Conservation (phyloP, 2,113 vertebrate species). For the Morone saxatilis region DNA sequence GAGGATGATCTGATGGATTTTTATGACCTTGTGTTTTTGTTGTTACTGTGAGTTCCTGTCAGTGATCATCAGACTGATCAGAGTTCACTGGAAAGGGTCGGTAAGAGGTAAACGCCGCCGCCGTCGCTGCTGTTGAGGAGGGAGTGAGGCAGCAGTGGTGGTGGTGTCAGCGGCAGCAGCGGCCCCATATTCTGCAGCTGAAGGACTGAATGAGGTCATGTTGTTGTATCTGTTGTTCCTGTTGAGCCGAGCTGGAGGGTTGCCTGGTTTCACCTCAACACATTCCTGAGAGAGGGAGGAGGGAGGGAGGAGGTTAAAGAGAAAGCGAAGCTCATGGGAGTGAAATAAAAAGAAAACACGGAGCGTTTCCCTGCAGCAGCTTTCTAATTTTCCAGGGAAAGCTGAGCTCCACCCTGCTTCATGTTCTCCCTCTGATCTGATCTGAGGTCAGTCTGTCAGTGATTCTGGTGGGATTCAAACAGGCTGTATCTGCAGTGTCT, state of each 20-base stretch:
- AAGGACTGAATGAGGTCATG: constrained; percentile 27
- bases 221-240: constrained; percentile 19
- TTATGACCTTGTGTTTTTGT: not conserved
- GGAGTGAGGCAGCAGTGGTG: not conserved
- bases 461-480: too few relatives aligned
- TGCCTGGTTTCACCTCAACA: constrained; percentile 27
- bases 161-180: not conserved
- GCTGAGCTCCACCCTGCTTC: not conserved
- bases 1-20: not conserved
- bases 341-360: not conserved
- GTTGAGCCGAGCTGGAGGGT: not conserved
- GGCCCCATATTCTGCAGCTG: constrained; percentile 18
- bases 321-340: constrained; percentile 3
- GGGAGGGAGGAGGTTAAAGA: not conserved
- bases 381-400: not conserved
- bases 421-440: not conserved
- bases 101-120: constrained; percentile 24
- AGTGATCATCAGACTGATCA: not conserved
- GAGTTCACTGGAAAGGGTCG: constrained; percentile 15
- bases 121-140: not conserved
- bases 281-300: constrained; percentile 49
- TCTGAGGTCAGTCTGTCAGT: not conserved
- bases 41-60: not conserved
- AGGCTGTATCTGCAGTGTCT: too few relatives aligned
- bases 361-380: constrained; percentile 22